Conservation (phyloP, 2,113 vertebrate species). For the Cranoglanis bouderius region DNA sequence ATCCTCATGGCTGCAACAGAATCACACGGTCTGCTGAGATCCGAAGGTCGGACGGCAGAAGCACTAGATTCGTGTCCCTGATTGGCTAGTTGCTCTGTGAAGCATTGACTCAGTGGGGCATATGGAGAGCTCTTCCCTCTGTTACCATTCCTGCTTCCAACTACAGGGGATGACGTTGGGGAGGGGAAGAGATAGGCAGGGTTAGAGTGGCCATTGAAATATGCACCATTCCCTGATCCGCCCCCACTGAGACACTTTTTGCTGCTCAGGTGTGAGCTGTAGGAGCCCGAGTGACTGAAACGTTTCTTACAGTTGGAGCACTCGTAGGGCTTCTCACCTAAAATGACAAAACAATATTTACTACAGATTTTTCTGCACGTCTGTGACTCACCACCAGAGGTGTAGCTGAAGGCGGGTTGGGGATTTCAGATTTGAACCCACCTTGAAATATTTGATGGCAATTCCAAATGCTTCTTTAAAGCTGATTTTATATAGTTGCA, state of each 20-base stretch:
- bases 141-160: constrained; percentile 59
- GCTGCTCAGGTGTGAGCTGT: constrained; percentile 83
- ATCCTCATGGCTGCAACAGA: constrained; percentile 57
- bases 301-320: constrained; percentile 82
- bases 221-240: constrained; percentile 55
- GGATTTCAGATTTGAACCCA: background rate
- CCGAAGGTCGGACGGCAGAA: constrained; percentile 23
- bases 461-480: background rate
- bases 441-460: background rate
- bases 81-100: constrained; percentile 56
- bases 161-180: constrained; percentile 66
- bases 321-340: constrained; percentile 83
- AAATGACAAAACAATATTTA: constrained; percentile 21
- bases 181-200: constrained; percentile 63
- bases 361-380: background rate
- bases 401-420: background rate
- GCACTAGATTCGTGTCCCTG: constrained; percentile 48
- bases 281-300: constrained; percentile 82
- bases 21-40: constrained; percentile 66
- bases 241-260: constrained; percentile 76
- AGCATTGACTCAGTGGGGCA: constrained; percentile 34
- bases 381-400: background rate
- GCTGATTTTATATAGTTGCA: background rate
- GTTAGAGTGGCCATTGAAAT: constrained; percentile 66
- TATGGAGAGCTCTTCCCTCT: constrained; percentile 61